Evolutionary conservation across 1,140 invertebrate genomes (phyloP).

Genomic region (Nixonia krombeini): DNA sequence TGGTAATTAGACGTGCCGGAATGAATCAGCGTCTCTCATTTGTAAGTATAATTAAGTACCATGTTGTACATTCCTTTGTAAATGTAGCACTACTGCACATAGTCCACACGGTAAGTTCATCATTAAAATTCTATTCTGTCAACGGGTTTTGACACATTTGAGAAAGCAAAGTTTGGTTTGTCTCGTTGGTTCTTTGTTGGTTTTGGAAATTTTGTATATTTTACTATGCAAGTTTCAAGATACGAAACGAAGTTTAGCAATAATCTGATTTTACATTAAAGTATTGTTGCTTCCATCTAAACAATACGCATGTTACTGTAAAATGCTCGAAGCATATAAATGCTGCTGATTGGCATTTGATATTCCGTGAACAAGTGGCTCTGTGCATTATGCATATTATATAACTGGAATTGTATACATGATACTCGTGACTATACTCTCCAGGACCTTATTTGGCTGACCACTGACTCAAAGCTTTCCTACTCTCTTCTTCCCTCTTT

Average conservation of each 20-base stretch:
- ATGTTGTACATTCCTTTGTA: no score
- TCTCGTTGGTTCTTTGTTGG: no score
- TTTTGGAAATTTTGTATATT: no score
- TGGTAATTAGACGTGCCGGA: neutral
- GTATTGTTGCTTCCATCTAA: neutral
- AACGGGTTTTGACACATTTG: no score
- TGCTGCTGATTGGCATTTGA: slow-evolving; percentile 38
- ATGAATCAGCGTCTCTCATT: neutral
- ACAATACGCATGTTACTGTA: slow-evolving; percentile 2
- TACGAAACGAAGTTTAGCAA: neutral
- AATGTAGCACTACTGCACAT: no score
- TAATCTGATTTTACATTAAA: neutral
- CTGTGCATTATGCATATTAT: slow-evolving; percentile 31
- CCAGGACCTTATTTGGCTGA: slow-evolving; percentile 28
- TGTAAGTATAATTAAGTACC: neutral
- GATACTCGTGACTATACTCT: slow-evolving; percentile 6
- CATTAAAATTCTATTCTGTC: no score
- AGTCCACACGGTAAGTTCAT: no score
- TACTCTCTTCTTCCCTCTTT: no score
- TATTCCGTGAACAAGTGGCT: slow-evolving; percentile 34
- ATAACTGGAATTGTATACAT: slow-evolving; percentile 18
- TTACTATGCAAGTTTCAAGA: neutral
- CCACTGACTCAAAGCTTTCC: slow-evolving; percentile 12
- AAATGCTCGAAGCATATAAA: slow-evolving; percentile 31
- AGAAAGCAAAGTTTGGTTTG: no score